These are phyloP conservation scores for Hippolais icterina DNA, from an alignment of 2,113 vertebrate genomes.

Conservation along the genomic window DNA sequence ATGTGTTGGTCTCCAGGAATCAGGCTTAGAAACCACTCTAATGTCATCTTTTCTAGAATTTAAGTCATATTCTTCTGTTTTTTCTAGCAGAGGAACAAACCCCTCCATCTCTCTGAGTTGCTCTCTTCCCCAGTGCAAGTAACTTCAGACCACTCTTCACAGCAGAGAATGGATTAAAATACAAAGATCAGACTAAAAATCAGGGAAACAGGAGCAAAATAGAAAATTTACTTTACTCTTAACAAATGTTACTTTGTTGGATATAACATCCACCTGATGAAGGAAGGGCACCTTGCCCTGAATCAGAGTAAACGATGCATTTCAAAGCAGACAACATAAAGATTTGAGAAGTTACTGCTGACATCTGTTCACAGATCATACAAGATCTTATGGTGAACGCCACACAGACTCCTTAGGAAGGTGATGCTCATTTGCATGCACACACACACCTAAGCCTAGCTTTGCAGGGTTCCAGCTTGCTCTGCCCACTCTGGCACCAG, in stretches of 20 bases:
- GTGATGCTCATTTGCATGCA: background rate
- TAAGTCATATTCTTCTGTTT: background rate
- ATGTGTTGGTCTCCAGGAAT: background rate
- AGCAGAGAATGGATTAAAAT: background rate
- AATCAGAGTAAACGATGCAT: background rate
- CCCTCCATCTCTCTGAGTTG: background rate
- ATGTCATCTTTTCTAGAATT: background rate
- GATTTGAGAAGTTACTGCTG: background rate
- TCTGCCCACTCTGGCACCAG: accelerated
- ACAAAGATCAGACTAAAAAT: background rate
- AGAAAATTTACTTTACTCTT: background rate
- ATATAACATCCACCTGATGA: background rate
- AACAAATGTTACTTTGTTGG: background rate
- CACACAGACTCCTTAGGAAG: background rate
- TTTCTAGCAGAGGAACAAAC: background rate
- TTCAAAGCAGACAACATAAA: background rate
- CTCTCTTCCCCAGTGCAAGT: background rate
- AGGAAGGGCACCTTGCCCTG: background rate
- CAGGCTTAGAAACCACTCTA: background rate
- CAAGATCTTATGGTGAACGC: accelerated
- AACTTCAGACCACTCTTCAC: background rate
- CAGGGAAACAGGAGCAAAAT: background rate
- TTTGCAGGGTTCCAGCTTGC: background rate
- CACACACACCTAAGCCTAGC: background rate
- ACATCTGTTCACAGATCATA: background rate